phyloP scores from a whole-genome alignment of 2,113 vertebrate species.

The Cacatua alba region DNA sequence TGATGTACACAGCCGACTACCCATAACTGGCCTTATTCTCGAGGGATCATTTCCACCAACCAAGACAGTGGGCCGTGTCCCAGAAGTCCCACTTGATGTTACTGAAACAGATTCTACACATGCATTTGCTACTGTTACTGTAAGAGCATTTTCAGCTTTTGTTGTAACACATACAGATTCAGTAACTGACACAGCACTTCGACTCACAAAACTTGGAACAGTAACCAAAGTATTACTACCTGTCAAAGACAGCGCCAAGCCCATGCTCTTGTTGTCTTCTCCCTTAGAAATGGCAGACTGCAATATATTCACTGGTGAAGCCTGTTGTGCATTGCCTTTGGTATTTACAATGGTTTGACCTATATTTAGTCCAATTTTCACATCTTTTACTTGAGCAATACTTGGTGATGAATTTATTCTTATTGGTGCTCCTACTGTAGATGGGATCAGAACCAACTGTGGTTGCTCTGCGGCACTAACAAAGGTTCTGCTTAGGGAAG shows the following conservation, averaged over 20 bases:
- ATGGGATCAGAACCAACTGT: conserved; percentile 80
- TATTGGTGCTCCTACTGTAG: conserved; percentile 72
- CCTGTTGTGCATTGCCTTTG: conserved; percentile 71
- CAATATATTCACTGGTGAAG: conserved; percentile 74
- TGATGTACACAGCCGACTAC: conserved; percentile 64
- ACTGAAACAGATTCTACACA: conserved; percentile 62
- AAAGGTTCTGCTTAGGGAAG: conserved; percentile 67
- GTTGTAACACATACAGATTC: conserved; percentile 54
- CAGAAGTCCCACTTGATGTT: conserved; percentile 45
- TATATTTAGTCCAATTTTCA: conserved; percentile 83
- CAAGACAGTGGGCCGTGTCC: conserved; percentile 50
- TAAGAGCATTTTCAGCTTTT: conserved; percentile 60
- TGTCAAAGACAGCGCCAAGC: conserved; percentile 39
- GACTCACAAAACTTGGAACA: conserved; percentile 58
- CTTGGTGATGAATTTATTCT: conserved; percentile 76
- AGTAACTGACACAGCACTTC: conserved; percentile 48
- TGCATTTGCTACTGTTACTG: conserved; percentile 52
- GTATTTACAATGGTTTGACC: conserved; percentile 79
- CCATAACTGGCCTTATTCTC: conserved; percentile 64
- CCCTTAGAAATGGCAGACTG: conserved; percentile 74
- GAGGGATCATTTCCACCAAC: conserved; percentile 67
- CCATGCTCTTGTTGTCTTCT: conserved; percentile 62
- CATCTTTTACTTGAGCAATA: conserved; percentile 82
- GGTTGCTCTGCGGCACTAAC: conserved; percentile 74
- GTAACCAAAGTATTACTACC: conserved; percentile 49